A percentile compares a stretch with the other conserved stretches of the same genome.
phyloP scores from a whole-genome alignment of 2,888 invertebrate species.

The Heliconius cydno region DNA sequence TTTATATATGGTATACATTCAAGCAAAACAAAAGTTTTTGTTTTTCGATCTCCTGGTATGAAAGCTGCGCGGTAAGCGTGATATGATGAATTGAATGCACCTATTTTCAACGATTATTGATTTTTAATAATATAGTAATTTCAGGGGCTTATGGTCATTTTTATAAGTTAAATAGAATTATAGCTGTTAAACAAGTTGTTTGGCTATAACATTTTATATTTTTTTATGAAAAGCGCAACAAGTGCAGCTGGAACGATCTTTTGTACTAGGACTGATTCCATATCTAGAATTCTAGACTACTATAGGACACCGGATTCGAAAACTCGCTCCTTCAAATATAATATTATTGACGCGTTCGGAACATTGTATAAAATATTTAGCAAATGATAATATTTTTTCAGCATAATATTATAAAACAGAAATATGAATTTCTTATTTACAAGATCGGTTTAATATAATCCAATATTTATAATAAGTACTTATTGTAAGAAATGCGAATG shows the following conservation, averaged over 20 bases:
- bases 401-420: too few species aligned
- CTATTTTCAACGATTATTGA: constrained; percentile 10
- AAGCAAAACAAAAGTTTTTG: background rate
- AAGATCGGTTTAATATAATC: background rate
- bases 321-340: constrained; percentile 18
- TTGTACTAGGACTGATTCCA: constrained; percentile 2
- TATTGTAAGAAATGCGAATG: too few species aligned
- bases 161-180: background rate
- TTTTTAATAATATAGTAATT: background rate
- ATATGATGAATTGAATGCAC: constrained; percentile 3
- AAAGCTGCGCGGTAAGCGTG: background rate
- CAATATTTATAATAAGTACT: background rate
- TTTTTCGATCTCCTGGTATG: background rate
- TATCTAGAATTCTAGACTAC: background rate
- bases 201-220: background rate
- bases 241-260: background rate
- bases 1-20: background rate
- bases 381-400: too few species aligned
- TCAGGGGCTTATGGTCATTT: too few species aligned
- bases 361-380: background rate
- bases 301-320: constrained; percentile 1
- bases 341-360: background rate
- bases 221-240: background rate
- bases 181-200: too few species aligned
- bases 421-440: background rate